Base-by-base conservation (phyloP, 2,113 vertebrate species). In the Geococcyx californianus region DNA sequence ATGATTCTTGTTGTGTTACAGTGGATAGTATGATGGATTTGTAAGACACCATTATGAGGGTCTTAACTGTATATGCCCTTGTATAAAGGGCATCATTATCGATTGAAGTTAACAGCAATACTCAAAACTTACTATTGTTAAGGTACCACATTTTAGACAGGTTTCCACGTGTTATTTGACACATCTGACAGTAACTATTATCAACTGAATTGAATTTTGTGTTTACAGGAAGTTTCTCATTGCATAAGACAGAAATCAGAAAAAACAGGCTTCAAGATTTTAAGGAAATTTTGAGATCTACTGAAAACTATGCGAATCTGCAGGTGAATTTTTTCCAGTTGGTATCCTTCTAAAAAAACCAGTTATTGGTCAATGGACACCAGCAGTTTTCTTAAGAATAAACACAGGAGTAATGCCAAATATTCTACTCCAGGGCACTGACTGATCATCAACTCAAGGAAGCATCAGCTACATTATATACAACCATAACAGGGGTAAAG, bases 21-120 rank as follows among this genome's bases (percentile, higher is more conserved):
- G n/a, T 0, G 1, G n/a, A 31, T n/a, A 45, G n/a, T 40, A n/a
- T 2, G 17, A 58, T 0, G 1, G 6, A 84, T 82, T 45, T 13
- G 8, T 13, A 70, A 82, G 49, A 56, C 72, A 68, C 11, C 20
- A 42, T 24, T 11, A 16, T 3, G 9, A 45, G 24, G 11, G 14
- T 18, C 51, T 63, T 47, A 47, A 54, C 31, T 54, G 18, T 40
- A 16, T 6, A 34, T 25, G n/a, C n/a, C n/a, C n/a, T n/a, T n/a
- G n/a, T n/a, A n/a, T n/a, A n/a, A 54, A 19, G 1, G 10, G 13
- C 20, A 4, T 20, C 24, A 23, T 19, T 60, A 31, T 3, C 36
- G 59, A 59, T 5, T 9, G 9, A 68, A 72, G 56, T 6, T 33
- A 68, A 38, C 38, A 49, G 33, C 19, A 68, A 47, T 25, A 58